Conservation (phyloP, 2,888 invertebrate genomes). For the Aphelenchoides bicaudatus region DNA sequence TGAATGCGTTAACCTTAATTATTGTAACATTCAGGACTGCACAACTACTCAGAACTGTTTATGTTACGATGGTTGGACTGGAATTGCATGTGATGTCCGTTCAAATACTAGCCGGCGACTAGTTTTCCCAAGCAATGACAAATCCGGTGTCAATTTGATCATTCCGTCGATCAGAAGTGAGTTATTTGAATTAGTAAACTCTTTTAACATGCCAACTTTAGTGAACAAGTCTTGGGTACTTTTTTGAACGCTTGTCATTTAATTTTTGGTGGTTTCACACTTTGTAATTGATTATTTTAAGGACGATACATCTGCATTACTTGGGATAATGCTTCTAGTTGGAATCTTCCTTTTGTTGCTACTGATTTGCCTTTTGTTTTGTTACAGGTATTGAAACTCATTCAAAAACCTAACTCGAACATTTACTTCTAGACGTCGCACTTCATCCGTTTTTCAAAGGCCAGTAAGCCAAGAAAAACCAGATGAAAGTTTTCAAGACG, state of each 20-base stretch:
- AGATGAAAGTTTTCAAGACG: conserved; percentile 34
- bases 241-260: too few relatives aligned
- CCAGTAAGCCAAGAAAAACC: conserved; percentile 27
- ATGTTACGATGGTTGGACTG: conserved; percentile 73
- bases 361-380: conserved; percentile 62
- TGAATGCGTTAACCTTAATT: background rate
- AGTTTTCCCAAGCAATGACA: background rate
- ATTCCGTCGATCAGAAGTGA: conserved; percentile 18
- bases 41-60: conserved; percentile 87
- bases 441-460: conserved; percentile 27
- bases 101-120: conserved; percentile 32
- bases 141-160: conserved; percentile 5
- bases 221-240: conserved; percentile 13
- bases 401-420: background rate
- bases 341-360: conserved; percentile 62
- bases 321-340: conserved; percentile 63
- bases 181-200: background rate
- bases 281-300: too few relatives aligned
- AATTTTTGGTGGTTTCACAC: too few relatives aligned
- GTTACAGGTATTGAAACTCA: conserved; percentile 58
- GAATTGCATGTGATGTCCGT: conserved; percentile 60
- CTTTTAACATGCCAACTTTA: background rate
- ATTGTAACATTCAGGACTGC: conserved; percentile 67
- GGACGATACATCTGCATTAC: conserved; percentile 61
- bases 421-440: conserved; percentile 30